These are phyloP conservation scores for Phasia obesa DNA, from an alignment of 2,888 invertebrate species.

Conservation along the genomic window DNA sequence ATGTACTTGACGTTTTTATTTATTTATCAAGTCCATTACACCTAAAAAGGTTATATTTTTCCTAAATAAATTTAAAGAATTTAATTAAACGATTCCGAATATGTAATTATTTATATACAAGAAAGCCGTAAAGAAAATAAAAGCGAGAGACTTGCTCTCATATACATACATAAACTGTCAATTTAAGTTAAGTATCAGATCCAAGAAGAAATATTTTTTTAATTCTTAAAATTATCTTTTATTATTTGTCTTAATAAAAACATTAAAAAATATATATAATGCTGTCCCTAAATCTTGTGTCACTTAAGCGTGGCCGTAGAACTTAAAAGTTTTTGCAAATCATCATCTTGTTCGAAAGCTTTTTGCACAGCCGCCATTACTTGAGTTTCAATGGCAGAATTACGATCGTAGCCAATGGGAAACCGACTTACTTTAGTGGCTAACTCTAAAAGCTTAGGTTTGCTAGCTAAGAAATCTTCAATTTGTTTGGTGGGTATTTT, in stretches of 20 bases:
- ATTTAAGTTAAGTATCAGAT: too few species aligned
- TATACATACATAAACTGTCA: too few species aligned
- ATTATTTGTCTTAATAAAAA: too few species aligned
- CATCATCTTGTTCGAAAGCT: constrained; percentile 76
- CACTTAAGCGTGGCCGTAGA: constrained; percentile 74
- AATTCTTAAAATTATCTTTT: too few species aligned
- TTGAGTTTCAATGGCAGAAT: constrained; percentile 74
- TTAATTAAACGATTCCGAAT: constrained; percentile 40
- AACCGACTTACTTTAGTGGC: constrained; percentile 75
- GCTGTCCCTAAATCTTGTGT: background rate
- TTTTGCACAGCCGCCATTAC: constrained; percentile 74
- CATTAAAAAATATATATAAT: too few species aligned
- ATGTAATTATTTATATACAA: background rate
- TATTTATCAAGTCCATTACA: constrained; percentile 8
- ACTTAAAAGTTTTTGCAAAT: constrained; percentile 73
- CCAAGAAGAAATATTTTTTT: too few species aligned
- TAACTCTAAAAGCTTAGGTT: constrained; percentile 77
- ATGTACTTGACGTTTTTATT: constrained; percentile 38
- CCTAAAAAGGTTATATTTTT: background rate
- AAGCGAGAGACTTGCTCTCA: too few species aligned
- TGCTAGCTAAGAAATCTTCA: constrained; percentile 74
- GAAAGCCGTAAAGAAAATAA: too few species aligned
- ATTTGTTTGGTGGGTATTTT: constrained; percentile 74
- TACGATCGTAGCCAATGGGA: constrained; percentile 74
- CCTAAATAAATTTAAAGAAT: constrained; percentile 45